Conservation (phyloP, 2,113 vertebrate genomes). For the Podarcis muralis region DNA sequence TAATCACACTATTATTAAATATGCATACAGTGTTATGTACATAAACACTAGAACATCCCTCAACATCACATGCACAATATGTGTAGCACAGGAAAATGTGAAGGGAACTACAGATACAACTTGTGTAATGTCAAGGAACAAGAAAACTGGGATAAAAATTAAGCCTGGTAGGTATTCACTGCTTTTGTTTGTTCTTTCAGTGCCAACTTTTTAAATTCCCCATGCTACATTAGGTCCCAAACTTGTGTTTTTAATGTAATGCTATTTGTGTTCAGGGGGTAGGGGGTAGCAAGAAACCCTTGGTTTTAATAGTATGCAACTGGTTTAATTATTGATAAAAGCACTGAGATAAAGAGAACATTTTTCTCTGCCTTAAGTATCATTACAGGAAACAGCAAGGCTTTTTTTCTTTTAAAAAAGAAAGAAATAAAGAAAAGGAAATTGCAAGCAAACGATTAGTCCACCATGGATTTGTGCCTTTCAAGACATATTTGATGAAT, state of each 20-base stretch:
- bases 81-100: too few species aligned
- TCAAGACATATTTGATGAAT: slow-evolving; percentile 11
- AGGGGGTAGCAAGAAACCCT: neutral
- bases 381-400: slow-evolving; percentile 5
- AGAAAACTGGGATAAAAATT: neutral
- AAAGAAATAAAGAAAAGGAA: neutral
- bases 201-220: neutral
- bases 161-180: neutral
- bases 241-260: neutral
- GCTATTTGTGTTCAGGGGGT: neutral
- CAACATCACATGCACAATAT: too few species aligned
- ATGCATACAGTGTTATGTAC: too few species aligned
- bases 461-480: neutral
- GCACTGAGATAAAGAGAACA: slow-evolving; percentile 7
- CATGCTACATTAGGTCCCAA: neutral
- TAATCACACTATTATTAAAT: too few species aligned
- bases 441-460: slow-evolving; percentile 17
- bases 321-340: slow-evolving; percentile 36
- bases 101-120: neutral
- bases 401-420: too few species aligned
- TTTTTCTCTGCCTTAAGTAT: slow-evolving; percentile 19
- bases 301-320: neutral
- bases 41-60: too few species aligned
- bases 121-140: neutral
- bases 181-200: neutral